Evolutionary conservation across 2,888 invertebrate genomes (phyloP).

Genomic region (Pasiphila rectangulata): DNA sequence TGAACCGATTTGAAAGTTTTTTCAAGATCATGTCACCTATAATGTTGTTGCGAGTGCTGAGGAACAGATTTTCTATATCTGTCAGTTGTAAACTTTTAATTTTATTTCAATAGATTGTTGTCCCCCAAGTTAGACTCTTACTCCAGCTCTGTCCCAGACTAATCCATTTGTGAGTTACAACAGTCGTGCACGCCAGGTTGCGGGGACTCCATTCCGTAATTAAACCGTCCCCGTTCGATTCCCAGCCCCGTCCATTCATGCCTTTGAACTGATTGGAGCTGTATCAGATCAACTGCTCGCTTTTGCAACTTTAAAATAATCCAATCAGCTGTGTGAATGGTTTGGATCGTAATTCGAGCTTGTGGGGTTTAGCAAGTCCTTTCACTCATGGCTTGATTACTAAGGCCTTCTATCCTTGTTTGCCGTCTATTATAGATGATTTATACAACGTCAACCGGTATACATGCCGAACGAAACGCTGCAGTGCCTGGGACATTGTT

Average conservation of each 20-base stretch:
- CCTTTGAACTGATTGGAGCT: conserved; percentile 31
- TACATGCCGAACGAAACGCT: too few species aligned
- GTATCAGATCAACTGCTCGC: conserved; percentile 22
- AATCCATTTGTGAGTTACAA: conserved; percentile 68
- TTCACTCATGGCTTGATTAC: too few species aligned
- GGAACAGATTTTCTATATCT: too few species aligned
- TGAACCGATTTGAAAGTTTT: too few species aligned
- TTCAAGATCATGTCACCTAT: too few species aligned
- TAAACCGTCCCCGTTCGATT: conserved; percentile 40
- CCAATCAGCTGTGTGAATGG: conserved; percentile 8
- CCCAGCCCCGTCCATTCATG: conserved; percentile 19
- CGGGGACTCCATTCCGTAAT: conserved; percentile 66
- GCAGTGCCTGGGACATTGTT: too few species aligned
- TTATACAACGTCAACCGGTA: too few species aligned
- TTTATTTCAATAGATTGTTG: not conserved
- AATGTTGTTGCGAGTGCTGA: too few species aligned
- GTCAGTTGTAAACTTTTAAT: too few species aligned
- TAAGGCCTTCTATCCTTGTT: too few species aligned
- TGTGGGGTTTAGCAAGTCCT: too few species aligned
- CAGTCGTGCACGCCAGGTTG: conserved; percentile 41
- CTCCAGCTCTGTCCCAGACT: conserved; percentile 46
- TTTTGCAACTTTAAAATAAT: conserved; percentile 8
- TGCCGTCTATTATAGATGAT: too few species aligned
- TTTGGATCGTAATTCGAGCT: not conserved
- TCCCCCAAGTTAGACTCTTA: not conserved